phyloP scores from a whole-genome alignment of 2,113 vertebrate genomes.

The Talpa occidentalis region DNA sequence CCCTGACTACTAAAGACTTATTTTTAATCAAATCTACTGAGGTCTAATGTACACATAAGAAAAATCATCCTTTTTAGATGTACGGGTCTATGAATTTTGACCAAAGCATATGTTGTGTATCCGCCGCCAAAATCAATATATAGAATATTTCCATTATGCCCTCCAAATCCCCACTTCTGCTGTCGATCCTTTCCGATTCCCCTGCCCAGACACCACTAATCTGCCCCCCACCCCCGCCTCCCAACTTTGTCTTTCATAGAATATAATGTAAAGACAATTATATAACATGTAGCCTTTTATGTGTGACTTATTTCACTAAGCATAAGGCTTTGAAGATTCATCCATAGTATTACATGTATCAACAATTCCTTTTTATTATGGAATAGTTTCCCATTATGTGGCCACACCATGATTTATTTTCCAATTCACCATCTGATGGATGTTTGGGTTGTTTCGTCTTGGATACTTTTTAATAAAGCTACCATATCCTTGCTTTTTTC shows the following conservation, averaged over 20 bases:
- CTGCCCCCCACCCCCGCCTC: background rate
- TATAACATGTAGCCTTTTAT: background rate
- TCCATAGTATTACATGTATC: background rate
- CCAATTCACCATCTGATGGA: background rate
- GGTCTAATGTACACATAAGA: background rate
- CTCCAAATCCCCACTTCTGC: background rate
- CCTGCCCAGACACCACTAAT: background rate
- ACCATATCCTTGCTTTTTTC: constrained; percentile 7
- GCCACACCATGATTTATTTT: background rate
- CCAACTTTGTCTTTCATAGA: constrained; percentile 3
- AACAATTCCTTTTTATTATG: background rate
- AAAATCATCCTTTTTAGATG: background rate
- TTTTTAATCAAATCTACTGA: background rate
- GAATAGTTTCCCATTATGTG: background rate
- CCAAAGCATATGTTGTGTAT: background rate
- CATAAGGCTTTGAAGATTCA: background rate
- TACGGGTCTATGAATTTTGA: background rate
- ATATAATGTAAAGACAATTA: constrained; percentile 42
- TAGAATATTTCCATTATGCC: background rate
- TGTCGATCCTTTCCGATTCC: background rate
- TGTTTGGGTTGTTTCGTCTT: background rate
- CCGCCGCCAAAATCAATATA: background rate
- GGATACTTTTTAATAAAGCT: constrained; percentile 24
- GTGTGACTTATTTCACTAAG: background rate
- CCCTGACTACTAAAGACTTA: background rate